Evolutionary conservation across 2,888 invertebrate genomes (phyloP).

Genomic region (Polymixis flavicincta): DNA sequence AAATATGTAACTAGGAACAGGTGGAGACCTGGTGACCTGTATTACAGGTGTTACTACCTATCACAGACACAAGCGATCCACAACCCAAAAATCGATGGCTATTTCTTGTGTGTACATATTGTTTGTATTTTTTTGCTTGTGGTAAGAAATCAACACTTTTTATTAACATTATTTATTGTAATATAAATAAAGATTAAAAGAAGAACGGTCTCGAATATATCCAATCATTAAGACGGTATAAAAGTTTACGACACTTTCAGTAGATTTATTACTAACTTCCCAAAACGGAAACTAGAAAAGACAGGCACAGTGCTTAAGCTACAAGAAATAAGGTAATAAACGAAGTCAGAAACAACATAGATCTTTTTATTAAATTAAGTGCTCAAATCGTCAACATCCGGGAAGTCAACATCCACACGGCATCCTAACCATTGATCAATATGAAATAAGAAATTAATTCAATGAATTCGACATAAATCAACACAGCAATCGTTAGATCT

Average conservation of each 20-base stretch:
- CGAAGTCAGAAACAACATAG: slow-evolving; percentile 1
- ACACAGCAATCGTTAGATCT: slow-evolving; percentile 47
- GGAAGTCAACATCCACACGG: slow-evolving; percentile 38
- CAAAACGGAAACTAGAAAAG: slow-evolving; percentile 21
- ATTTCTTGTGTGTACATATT: no score
- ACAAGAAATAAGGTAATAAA: no score
- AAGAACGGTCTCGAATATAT: not conserved
- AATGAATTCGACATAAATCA: slow-evolving; percentile 62
- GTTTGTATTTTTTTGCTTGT: no score
- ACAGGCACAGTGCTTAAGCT: no score
- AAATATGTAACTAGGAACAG: no score
- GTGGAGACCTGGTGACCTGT: no score
- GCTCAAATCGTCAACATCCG: slow-evolving; percentile 43
- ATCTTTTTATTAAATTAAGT: slow-evolving; percentile 10
- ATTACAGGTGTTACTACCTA: no score
- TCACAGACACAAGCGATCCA: no score
- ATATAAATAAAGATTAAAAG: not conserved
- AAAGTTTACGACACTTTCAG: slow-evolving; percentile 4
- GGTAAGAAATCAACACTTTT: no score
- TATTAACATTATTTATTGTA: not conserved
- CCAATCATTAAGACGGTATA: not conserved
- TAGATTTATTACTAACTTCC: slow-evolving; percentile 20
- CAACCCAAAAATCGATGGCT: no score
- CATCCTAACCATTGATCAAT: slow-evolving; percentile 23
- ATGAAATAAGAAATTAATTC: slow-evolving; percentile 44